phyloP scores from a whole-genome alignment of 2,888 invertebrate genomes.

The Gastracanthus pulcherrimus region DNA sequence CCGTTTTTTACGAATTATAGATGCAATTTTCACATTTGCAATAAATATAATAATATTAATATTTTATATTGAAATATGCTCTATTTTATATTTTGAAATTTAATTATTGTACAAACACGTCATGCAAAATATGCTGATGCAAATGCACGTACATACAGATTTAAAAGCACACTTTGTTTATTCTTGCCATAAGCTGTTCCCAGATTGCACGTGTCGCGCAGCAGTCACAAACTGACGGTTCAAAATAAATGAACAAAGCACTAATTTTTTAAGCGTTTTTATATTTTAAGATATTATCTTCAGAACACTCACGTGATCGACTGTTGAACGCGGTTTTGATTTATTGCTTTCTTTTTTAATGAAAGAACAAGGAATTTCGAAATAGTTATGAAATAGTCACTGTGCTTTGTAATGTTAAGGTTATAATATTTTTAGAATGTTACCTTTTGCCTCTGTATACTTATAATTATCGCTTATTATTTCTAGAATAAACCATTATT shows the following conservation, averaged over 20 bases:
- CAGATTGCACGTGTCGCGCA: neutral
- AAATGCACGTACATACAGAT: neutral
- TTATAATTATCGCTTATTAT: neutral
- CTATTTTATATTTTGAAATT: too few species aligned
- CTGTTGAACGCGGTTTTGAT: too few species aligned
- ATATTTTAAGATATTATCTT: too few species aligned
- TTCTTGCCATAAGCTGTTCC: neutral
- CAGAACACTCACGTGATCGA: too few species aligned
- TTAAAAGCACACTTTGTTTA: neutral
- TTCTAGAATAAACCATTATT: neutral
- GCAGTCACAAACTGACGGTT: neutral
- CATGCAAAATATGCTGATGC: neutral
- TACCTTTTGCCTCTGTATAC: neutral
- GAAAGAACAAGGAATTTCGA: too few species aligned
- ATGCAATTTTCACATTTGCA: too few species aligned
- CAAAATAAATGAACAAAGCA: too few species aligned
- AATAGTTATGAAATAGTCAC: neutral
- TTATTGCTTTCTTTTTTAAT: too few species aligned
- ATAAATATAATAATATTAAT: too few species aligned
- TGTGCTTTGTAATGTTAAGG: neutral
- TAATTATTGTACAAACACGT: neutral
- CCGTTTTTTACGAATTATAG: too few species aligned
- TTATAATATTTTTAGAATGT: constrained; percentile 1
- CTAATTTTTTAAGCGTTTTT: too few species aligned
- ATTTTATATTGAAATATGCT: too few species aligned